phyloP scores from a whole-genome alignment of 2,888 invertebrate species.

The Agonopterix alstromeriana region DNA sequence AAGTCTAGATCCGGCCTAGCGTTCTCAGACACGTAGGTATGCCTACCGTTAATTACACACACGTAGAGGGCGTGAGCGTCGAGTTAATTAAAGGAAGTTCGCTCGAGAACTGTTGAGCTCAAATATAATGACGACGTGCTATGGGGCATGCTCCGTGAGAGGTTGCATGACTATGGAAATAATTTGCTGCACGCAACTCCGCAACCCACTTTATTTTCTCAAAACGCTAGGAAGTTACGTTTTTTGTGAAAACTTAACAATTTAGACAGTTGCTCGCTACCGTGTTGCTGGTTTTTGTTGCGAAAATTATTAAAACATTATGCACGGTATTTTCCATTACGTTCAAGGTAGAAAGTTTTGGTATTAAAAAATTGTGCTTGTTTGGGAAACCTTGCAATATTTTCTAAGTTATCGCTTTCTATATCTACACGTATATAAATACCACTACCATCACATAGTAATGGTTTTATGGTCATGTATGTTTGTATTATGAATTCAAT shows the following conservation, averaged over 20 bases:
- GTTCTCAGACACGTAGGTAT: no score
- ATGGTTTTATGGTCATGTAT: no score
- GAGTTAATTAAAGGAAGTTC: conserved; percentile 31
- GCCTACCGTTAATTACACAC: conserved; percentile 17
- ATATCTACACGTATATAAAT: no score
- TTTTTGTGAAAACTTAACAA: neutral
- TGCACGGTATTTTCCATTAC: no score
- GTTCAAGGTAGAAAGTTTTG: no score
- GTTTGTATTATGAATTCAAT: no score
- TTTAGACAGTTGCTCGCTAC: neutral
- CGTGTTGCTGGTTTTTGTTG: neutral
- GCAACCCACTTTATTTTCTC: neutral
- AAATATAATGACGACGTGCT: conserved; percentile 15
- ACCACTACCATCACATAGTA: no score
- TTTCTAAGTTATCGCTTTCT: no score
- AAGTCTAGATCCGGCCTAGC: no score
- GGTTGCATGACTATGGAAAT: conserved; percentile 32
- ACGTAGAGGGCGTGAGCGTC: conserved; percentile 10
- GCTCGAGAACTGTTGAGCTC: conserved; percentile 8
- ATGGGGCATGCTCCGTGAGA: neutral
- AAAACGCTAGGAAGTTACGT: neutral
- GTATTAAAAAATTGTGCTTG: no score
- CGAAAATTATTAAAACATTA: no score
- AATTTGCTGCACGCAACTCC: conserved; percentile 29
- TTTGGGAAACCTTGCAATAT: no score